Evolutionary conservation across 2,888 invertebrate species (phyloP), one percentile per base, ranked within the genome.

Genomic region (Limnephilus rhombicus): DNA sequence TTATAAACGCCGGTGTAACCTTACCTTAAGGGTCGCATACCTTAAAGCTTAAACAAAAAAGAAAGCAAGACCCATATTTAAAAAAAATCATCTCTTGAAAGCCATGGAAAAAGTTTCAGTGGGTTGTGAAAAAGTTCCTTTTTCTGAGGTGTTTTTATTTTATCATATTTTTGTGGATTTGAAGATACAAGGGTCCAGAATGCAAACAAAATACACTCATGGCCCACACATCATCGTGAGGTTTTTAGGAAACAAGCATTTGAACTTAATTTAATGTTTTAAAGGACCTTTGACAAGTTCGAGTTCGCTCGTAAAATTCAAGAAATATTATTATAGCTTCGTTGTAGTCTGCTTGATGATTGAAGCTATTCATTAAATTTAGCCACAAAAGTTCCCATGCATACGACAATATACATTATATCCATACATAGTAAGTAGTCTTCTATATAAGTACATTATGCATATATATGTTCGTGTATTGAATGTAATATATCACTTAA

Each of bases 1-100:
- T 41, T n/a, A 45, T 91, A 85, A 68, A 89, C 85, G 49, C 34
- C 45, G 85, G 81, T 37, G 89, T 89, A 90, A 86, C 53, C 87
- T 41, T 37, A 31, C 53, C 80, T 81, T 89, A 81, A 80, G 80
- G 80, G 89, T 68, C 68, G 68, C 15, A 88, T 41, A 13, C 24
- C 86, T 45, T 15, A n/a, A 45, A 68, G 24, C 2, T n/a, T 29
- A 45, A 86, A 86, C 0, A n/a, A 12, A 24, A 29, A 86, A 86
- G 24, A 24, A 2, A 86, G 41, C n/a, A 49, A 37, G 9, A 49
- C 49, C 3, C 2, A n/a, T 86, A 12, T 45, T 12, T 49, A 29
- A 86, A 86, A 85, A 3, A 86, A 86, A 29, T 29, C 45, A 2
- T n/a, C 1, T 24, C 24, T 1, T 0, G 24, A 68, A 68, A 68